phyloP scores from a whole-genome alignment of 2,797 vertebrate species.

The Molossus molossus region DNA sequence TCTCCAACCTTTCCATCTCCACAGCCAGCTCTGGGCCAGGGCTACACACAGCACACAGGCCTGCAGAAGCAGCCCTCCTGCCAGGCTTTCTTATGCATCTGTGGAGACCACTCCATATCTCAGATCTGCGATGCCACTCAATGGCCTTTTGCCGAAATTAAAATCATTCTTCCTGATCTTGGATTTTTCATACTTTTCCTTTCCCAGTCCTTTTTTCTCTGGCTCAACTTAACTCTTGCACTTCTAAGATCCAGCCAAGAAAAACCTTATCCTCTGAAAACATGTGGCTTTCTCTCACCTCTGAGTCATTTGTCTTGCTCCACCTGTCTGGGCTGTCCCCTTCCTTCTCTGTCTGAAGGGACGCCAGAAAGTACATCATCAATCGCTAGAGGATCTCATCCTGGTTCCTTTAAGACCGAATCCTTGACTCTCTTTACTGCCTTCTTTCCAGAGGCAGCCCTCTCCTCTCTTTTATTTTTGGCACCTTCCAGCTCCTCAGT shows the following conservation, averaged over 20 bases:
- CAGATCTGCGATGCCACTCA: not conserved
- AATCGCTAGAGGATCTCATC: not conserved
- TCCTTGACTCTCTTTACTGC: not conserved
- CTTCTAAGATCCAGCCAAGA: not conserved
- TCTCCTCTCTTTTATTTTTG: not conserved
- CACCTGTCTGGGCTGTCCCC: not conserved
- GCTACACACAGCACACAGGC: not conserved
- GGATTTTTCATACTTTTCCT: constrained; percentile 31
- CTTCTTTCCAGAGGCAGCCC: not conserved
- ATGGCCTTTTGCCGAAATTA: not conserved
- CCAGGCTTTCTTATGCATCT: not conserved
- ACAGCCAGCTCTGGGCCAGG: not conserved
- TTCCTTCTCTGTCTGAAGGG: not conserved
- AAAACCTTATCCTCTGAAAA: not conserved
- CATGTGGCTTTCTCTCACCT: not conserved
- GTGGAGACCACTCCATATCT: not conserved
- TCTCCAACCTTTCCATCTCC: not conserved
- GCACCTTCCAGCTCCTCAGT: not conserved
- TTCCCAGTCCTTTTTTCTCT: not conserved
- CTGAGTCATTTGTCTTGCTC: not conserved
- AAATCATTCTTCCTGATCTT: constrained; percentile 9
- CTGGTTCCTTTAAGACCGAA: not conserved
- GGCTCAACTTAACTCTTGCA: not conserved
- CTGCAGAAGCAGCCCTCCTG: not conserved
- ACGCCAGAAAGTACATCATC: not conserved